Evolutionary conservation across 2,113 vertebrate genomes (phyloP).

Genomic region (Paradoxurus hermaphroditus): DNA sequence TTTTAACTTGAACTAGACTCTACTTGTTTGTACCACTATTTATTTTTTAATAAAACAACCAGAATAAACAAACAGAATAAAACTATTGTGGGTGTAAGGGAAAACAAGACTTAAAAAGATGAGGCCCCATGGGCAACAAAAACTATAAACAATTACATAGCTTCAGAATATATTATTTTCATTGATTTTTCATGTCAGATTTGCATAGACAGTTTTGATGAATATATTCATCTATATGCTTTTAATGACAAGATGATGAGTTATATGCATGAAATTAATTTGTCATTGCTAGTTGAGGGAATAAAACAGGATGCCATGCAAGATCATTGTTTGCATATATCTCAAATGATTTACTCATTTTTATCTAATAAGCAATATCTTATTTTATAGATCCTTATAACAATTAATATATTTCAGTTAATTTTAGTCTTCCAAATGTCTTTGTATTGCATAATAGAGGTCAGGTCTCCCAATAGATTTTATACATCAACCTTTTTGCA

Average conservation of each 20-base stretch:
- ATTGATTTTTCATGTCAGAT: background rate
- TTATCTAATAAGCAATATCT: background rate
- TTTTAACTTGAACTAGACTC: background rate
- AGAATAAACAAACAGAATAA: background rate
- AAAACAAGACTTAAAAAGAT: conserved; percentile 3
- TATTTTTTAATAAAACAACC: background rate
- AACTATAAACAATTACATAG: background rate
- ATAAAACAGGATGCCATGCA: background rate
- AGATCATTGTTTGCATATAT: background rate
- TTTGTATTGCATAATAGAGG: background rate
- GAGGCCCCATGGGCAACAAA: background rate
- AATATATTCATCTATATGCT: background rate
- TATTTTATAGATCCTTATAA: background rate
- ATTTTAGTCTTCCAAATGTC: background rate
- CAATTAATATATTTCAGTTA: background rate
- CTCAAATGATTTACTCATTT: background rate
- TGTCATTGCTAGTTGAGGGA: background rate
- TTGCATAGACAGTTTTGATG: background rate
- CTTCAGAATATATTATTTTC: background rate
- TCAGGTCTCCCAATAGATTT: background rate
- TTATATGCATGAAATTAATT: background rate
- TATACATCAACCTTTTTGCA: background rate
- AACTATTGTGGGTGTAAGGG: background rate
- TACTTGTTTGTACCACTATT: background rate
- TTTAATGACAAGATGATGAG: background rate